Evolutionary conservation across 2,888 invertebrate genomes (phyloP).

Genomic region (Latrodectus elegans): DNA sequence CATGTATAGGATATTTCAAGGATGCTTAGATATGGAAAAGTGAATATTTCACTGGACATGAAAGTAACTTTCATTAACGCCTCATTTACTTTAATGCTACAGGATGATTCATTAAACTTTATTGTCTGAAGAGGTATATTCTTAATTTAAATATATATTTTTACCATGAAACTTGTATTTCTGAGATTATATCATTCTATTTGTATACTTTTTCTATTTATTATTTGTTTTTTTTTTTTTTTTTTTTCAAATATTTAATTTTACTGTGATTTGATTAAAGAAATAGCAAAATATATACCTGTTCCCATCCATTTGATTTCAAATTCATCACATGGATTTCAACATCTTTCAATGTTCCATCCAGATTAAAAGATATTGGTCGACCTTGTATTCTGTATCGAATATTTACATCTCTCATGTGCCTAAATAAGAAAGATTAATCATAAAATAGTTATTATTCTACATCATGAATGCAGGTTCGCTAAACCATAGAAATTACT

Average conservation of each 20-base stretch:
- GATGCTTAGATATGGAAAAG: too few relatives aligned
- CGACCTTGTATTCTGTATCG: slow-evolving; percentile 77
- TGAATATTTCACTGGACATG: too few relatives aligned
- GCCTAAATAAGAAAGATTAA: slow-evolving; percentile 74
- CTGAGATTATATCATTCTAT: not conserved
- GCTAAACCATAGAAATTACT: too few relatives aligned
- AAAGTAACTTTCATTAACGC: too few relatives aligned
- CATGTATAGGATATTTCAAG: too few relatives aligned
- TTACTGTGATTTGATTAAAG: too few relatives aligned
- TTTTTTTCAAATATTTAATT: too few relatives aligned
- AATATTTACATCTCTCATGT: slow-evolving; percentile 86
- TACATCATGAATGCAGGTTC: too few relatives aligned
- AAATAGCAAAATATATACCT: slow-evolving; percentile 77
- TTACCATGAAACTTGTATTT: not conserved
- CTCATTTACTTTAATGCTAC: too few relatives aligned
- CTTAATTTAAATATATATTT: not conserved
- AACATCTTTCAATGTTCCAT: slow-evolving; percentile 90
- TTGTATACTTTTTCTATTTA: not conserved
- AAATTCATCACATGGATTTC: slow-evolving; percentile 96
- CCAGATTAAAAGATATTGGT: slow-evolving; percentile 91
- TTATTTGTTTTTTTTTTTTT: too few relatives aligned
- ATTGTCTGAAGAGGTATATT: not conserved
- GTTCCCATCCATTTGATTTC: slow-evolving; percentile 89
- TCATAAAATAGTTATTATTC: too few relatives aligned
- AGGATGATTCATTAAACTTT: too few relatives aligned